These are phyloP conservation scores for Eira barbara DNA, from an alignment of 2,113 vertebrate species.

Conservation along the genomic window DNA sequence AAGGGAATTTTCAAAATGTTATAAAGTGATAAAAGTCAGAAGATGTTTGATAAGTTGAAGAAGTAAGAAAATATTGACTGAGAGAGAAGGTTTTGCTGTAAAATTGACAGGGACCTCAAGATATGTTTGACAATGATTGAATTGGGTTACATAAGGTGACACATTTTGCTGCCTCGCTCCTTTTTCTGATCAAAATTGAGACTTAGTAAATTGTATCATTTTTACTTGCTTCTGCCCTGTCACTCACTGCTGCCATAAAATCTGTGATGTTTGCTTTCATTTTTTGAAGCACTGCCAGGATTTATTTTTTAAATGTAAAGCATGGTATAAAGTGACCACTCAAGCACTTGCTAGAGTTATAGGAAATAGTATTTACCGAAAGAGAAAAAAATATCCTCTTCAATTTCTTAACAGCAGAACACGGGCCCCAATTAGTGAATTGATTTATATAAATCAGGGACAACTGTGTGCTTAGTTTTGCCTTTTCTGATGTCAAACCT, in stretches of 20 bases:
- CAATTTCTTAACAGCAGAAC: not conserved
- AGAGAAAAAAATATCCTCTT: not conserved
- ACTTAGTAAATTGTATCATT: conserved; percentile 31
- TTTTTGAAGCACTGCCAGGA: not conserved
- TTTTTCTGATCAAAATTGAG: conserved; percentile 46
- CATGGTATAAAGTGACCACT: not conserved
- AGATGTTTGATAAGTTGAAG: conserved; percentile 32
- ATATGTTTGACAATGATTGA: conserved; percentile 56
- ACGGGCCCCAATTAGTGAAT: not conserved
- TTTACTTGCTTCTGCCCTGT: not conserved
- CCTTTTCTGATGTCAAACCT: conserved; percentile 1
- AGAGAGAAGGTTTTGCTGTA: conserved; percentile 44
- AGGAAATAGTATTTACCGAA: not conserved
- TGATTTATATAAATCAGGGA: not conserved
- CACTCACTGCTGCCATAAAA: not conserved
- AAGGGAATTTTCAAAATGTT: conserved; percentile 18
- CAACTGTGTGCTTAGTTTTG: not conserved
- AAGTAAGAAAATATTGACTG: conserved; percentile 62
- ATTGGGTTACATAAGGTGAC: conserved; percentile 31
- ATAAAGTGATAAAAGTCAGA: conserved; percentile 37
- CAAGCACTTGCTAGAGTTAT: not conserved
- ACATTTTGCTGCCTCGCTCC: conserved; percentile 1
- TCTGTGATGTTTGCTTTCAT: not conserved
- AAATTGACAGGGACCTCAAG: conserved; percentile 39
- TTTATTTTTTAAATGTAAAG: conserved; percentile 12